Evolutionary conservation across 2,888 invertebrate species (phyloP).

Genomic region (Synanthedon formicaeformis): DNA sequence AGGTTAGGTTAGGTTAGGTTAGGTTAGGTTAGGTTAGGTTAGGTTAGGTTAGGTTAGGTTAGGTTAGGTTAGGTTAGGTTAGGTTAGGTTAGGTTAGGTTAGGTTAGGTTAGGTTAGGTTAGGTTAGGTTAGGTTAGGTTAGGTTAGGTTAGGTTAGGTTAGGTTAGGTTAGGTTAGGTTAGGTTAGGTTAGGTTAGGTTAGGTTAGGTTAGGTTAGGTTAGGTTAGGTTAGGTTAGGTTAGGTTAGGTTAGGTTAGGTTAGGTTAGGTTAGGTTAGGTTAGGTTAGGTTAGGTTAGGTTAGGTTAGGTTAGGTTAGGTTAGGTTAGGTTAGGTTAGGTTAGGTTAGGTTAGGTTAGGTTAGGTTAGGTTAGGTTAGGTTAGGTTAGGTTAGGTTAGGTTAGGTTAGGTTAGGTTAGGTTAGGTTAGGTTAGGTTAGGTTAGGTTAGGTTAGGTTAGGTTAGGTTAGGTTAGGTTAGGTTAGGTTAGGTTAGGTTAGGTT

Average conservation of each 20-base stretch:
- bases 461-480: too few species aligned
- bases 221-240: too few species aligned
- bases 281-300: too few species aligned
- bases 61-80: conserved; percentile 12
- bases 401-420: conserved; percentile 5
- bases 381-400: conserved; percentile 5
- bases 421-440: conserved; percentile 3
- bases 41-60: conserved; percentile 14
- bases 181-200: conserved; percentile 4
- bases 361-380: conserved; percentile 1
- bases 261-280: too few species aligned
- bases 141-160: too few species aligned
- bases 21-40: conserved; percentile 12
- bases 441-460: too few species aligned
- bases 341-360: neutral
- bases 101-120: too few species aligned
- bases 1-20: conserved; percentile 4
- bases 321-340: too few species aligned
- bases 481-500: too few species aligned
- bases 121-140: too few species aligned
- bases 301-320: too few species aligned
- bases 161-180: conserved; percentile 1
- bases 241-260: too few species aligned
- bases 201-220: neutral
- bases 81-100: neutral